Base-by-base conservation (phyloP, 2,113 vertebrate species). In the Psilopsiagon aymara region DNA sequence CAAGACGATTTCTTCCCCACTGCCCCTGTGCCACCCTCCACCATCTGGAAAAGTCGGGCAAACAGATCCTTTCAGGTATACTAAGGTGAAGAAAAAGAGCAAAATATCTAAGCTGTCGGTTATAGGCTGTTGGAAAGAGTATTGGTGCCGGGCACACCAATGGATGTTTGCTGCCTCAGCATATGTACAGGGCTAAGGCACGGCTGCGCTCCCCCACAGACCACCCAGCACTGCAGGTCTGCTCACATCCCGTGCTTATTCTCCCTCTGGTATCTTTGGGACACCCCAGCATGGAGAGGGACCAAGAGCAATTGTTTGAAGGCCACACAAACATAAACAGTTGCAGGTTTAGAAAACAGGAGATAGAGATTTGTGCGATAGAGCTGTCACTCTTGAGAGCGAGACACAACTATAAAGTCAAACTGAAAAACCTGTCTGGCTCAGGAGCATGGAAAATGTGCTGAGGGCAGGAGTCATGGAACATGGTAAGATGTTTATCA, bases 361-460 rank as follows among this genome's bases (percentile, higher is more conserved):
- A 73, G 93, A 63, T 49, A 73, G 63, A 76, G 76, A 71, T 92
- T 64, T 64, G 11, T 86, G 69, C 2, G 53, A 88, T 39, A 83
- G 93, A 95, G 71, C 43, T 81, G 83, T 89, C 3, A 1, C 13
- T 86, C 31, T 41, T 11, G 69, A 53, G 37, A 77, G 51, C 1
- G 6, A 96, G 88, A 84, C 47, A 5, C 8, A 92, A 67, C 71
- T 80, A 37, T 60, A 21, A 79, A 81, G 64, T 75, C 69, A 53
- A 78, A 94, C 67, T 75, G 68, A 82, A 67, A 81, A 96, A 90
- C 82, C 95, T 86, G 68, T 51, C 94, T 95, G 76, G 73, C 76
- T 60, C 0, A 0, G 39, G 64, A 96, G 33, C 28, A 13, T 7
- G 80, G 90, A 96, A 96, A 96, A 96, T 44, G 57, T 1, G 0